Evolutionary conservation across 2,113 vertebrate genomes (phyloP).

Genomic region (Chloropsis cyanopogon): DNA sequence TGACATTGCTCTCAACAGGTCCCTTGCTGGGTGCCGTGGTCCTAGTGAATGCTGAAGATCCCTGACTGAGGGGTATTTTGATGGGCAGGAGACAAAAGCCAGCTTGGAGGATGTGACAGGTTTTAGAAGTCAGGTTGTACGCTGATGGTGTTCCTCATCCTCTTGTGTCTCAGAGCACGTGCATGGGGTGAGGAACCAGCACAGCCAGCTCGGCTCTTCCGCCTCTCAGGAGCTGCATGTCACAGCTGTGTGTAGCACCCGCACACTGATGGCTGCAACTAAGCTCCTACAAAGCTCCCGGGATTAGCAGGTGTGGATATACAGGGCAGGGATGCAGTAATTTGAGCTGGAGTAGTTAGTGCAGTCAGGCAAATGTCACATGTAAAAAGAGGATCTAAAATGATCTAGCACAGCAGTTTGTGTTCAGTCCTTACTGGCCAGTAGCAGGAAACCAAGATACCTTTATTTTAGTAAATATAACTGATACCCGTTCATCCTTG

Average conservation of each 20-base stretch:
- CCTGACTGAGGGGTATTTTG: not conserved
- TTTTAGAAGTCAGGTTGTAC: not conserved
- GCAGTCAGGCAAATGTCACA: conserved; percentile 38
- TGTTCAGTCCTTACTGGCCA: not conserved
- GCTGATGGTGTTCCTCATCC: accelerated
- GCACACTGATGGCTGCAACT: not conserved
- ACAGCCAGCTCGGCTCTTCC: not conserved
- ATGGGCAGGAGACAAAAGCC: not conserved
- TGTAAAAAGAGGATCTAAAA: conserved; percentile 6
- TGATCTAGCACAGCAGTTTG: not conserved
- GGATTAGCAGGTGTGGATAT: conserved; percentile 40
- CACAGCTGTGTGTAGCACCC: not conserved
- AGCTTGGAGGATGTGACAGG: not conserved
- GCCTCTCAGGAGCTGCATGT: accelerated
- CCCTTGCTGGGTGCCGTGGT: not conserved
- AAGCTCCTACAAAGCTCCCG: conserved; percentile 23
- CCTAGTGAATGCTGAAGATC: not conserved
- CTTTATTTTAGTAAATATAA: not conserved
- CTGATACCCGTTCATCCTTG: not conserved
- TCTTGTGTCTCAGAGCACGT: not conserved
- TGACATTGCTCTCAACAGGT: not conserved
- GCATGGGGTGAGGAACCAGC: not conserved
- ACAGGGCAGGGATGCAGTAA: not conserved
- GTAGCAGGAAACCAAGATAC: not conserved
- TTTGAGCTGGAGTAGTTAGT: conserved; percentile 5